Conservation (phyloP, 1,140 invertebrate genomes). For the Anthonomus grandis region DNA sequence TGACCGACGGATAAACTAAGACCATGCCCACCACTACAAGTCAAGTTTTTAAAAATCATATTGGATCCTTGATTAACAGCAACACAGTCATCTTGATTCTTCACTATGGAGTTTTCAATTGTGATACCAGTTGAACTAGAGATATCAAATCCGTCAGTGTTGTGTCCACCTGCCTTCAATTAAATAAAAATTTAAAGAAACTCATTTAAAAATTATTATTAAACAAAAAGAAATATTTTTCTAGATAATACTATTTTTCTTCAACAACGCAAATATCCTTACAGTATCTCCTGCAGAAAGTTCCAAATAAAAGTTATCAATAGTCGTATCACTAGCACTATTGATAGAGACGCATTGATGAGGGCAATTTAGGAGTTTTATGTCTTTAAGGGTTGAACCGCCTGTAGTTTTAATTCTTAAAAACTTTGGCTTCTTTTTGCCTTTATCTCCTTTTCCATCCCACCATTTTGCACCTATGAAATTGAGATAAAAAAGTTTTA, state of each 20-base stretch:
- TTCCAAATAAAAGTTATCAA: constrained; percentile 17
- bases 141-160: constrained; percentile 28
- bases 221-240: background rate
- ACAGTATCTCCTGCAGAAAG: constrained; percentile 26
- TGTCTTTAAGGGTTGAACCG: constrained; percentile 17
- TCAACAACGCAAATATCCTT: background rate
- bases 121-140: constrained; percentile 9
- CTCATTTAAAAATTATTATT: background rate
- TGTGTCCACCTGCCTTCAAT: constrained; percentile 15
- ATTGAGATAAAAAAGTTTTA: background rate
- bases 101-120: constrained; percentile 16
- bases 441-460: constrained; percentile 24
- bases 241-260: no score
- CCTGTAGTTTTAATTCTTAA: constrained; percentile 21
- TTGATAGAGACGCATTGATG: constrained; percentile 21
- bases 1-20: constrained; percentile 24
- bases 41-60: constrained; percentile 14
- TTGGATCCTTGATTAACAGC: constrained; percentile 23
- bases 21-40: constrained; percentile 26
- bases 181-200: background rate
- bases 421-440: constrained; percentile 24
- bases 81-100: constrained; percentile 29
- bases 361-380: constrained; percentile 25
- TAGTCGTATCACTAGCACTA: constrained; percentile 5
- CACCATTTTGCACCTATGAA: constrained; percentile 20